These are phyloP conservation scores for Fukomys damarensis DNA, from an alignment of 2,113 vertebrate species.

Conservation along the genomic window DNA sequence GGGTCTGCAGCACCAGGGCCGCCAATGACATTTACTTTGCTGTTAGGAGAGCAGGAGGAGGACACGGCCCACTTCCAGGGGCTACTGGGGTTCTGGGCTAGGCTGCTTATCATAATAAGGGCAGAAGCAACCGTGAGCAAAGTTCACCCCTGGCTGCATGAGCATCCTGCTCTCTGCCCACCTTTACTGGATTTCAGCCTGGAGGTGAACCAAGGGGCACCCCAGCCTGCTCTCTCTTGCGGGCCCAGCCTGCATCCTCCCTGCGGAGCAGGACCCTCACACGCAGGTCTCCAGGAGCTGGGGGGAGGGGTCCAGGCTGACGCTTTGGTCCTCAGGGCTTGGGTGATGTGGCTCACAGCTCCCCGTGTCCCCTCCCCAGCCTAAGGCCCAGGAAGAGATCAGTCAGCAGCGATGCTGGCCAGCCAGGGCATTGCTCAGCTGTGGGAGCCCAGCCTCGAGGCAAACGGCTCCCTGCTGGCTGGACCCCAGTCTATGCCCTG, in stretches of 20 bases:
- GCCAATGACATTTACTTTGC: conserved; percentile 64
- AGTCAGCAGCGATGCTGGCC: background rate
- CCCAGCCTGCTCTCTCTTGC: background rate
- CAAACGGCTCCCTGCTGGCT: no score
- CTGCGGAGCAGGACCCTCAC: background rate
- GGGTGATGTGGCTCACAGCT: background rate
- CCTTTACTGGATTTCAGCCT: background rate
- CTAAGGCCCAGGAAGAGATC: background rate
- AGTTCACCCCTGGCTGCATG: background rate
- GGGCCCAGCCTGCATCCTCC: accelerated
- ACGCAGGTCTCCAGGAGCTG: background rate
- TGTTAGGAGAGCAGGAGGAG: background rate
- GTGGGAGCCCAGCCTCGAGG: background rate
- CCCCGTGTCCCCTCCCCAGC: background rate
- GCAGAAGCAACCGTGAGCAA: conserved; percentile 40
- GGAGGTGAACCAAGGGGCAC: background rate
- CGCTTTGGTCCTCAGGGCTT: no score
- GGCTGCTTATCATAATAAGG: conserved; percentile 59
- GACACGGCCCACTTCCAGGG: background rate
- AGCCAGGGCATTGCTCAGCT: background rate
- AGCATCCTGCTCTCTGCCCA: background rate
- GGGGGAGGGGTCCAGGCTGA: background rate
- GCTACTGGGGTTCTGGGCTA: background rate
- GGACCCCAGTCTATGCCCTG: background rate
- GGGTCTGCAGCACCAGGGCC: no score